Percentiles rank a stretch among this genome's conserved stretches.
Conservation (phyloP, 2,113 vertebrate species). For the Cynopterus brachyotis region DNA sequence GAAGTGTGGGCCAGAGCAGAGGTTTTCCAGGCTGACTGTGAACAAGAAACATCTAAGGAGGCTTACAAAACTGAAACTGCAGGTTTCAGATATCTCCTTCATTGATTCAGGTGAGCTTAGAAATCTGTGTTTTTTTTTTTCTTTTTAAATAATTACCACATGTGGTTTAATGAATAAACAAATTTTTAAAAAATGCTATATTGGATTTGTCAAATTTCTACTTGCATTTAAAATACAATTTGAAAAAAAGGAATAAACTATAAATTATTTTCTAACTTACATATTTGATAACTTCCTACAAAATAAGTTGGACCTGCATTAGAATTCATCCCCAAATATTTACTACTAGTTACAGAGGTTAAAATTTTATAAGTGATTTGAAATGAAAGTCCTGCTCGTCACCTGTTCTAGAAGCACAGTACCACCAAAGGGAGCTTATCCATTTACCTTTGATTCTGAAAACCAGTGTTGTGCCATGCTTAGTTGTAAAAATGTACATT, state of each 20-base stretch:
- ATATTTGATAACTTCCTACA: not conserved
- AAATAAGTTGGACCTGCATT: not conserved
- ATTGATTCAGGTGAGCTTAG: not conserved
- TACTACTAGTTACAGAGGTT: not conserved
- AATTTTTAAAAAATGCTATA: not conserved
- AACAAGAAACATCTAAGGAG: not conserved
- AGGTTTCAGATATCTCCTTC: not conserved
- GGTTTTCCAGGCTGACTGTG: not conserved
- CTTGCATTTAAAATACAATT: not conserved
- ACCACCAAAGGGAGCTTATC: fast-evolving
- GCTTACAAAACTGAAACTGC: not conserved
- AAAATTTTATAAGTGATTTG: not conserved
- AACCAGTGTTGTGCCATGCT: fast-evolving
- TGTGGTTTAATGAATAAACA: not conserved
- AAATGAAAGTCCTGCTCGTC: not conserved
- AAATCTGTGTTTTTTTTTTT: not conserved
- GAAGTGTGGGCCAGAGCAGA: not conserved
- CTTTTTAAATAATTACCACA: not conserved
- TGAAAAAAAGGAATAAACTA: not conserved
- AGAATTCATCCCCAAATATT: not conserved
- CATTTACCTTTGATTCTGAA: not conserved
- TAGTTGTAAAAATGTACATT: not conserved
- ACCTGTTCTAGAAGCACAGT: not conserved
- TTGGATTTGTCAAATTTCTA: not conserved
- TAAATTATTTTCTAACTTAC: not conserved